A percentile compares a stretch with the other conserved stretches of the same genome.
These are phyloP conservation scores for Nothobranchius furzeri DNA, from an alignment of 2,113 vertebrate genomes.

Conservation along the genomic window DNA sequence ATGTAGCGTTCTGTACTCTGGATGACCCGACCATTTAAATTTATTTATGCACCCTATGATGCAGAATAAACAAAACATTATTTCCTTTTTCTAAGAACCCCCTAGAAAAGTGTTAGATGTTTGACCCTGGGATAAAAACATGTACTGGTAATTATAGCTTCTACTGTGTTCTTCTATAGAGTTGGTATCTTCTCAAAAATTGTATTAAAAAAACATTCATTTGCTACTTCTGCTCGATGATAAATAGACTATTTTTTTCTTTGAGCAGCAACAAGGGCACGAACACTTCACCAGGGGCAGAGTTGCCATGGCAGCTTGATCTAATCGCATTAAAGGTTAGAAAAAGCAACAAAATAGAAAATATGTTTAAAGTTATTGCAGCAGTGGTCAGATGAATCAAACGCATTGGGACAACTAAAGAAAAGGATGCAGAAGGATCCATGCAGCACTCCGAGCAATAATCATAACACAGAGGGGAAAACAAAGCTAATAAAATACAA, in stretches of 20 bases:
- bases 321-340: slow-evolving; percentile 1
- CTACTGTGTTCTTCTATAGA: background rate
- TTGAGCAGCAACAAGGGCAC: background rate
- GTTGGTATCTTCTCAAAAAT: background rate
- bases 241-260: background rate
- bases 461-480: background rate
- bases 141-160: too few relatives aligned
- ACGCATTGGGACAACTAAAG: background rate
- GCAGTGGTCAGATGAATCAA: background rate
- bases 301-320: slow-evolving; percentile 2
- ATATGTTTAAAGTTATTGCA: background rate
- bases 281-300: background rate
- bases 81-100: background rate
- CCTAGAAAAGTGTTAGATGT: background rate
- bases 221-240: background rate
- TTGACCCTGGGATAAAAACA: background rate
- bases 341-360: background rate
- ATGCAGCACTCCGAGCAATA: background rate
- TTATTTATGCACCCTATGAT: slow-evolving; percentile 2
- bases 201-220: background rate
- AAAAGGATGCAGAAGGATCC: background rate
- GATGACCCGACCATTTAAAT: background rate
- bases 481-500: too few relatives aligned
- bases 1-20: background rate
- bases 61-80: slow-evolving; percentile 7